Conservation (phyloP, 2,888 invertebrate species). For the Anaspis maculata region DNA sequence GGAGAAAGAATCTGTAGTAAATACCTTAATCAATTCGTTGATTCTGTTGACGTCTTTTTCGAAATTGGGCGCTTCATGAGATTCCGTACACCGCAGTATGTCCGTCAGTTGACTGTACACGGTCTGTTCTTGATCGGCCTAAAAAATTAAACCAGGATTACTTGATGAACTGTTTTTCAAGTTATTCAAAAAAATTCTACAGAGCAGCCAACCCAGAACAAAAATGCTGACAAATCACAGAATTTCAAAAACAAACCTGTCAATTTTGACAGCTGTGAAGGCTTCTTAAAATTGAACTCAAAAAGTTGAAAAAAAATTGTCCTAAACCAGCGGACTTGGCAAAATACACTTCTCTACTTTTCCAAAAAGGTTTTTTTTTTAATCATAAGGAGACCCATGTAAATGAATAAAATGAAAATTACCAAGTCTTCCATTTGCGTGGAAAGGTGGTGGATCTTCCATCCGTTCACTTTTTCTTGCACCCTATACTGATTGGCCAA, state of each 20-base stretch:
- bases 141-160: slow-evolving; percentile 16
- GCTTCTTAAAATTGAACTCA: too few species aligned
- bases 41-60: slow-evolving; percentile 39
- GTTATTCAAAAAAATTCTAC: too few species aligned
- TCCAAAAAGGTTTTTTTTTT: too few species aligned
- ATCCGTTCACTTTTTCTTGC: slow-evolving; percentile 81
- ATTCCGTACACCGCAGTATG: slow-evolving; percentile 38
- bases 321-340: too few species aligned
- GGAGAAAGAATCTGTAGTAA: slow-evolving; percentile 4
- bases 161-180: too few species aligned
- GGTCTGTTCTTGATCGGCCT: slow-evolving; percentile 48
- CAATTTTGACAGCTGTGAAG: too few species aligned
- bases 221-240: too few species aligned
- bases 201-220: too few species aligned
- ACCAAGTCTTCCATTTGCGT: slow-evolving; percentile 92
- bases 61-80: slow-evolving; percentile 32
- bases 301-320: background rate
- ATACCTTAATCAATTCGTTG: slow-evolving; percentile 55
- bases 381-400: too few species aligned
- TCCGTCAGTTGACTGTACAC: slow-evolving; percentile 41
- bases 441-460: slow-evolving; percentile 89
- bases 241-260: too few species aligned
- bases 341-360: too few species aligned
- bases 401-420: slow-evolving; percentile 24
- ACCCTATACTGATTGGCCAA: slow-evolving; percentile 84